Base-by-base conservation (phyloP, 1,140 invertebrate genomes). In the Diabrotica undecimpunctata region DNA sequence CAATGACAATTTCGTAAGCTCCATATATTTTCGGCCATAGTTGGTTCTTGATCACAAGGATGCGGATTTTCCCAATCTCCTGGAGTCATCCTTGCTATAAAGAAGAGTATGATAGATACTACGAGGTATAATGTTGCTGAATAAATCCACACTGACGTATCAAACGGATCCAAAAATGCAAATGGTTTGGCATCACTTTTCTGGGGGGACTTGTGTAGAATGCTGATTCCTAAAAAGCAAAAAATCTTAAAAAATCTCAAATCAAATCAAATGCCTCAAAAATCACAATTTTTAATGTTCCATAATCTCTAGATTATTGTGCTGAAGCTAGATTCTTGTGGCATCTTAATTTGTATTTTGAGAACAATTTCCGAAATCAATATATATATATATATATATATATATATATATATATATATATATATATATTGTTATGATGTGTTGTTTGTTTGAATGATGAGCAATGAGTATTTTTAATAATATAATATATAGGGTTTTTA, bases 111-210 rank as follows among this genome's bases (percentile, higher is more conserved):
- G 7, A 72, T 51, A 0, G 94, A 95, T 41, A 97, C 88, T 37
- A 88, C 87, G 46, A 97, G 80, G 79, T 93, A 96, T 9, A 94
- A 90, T 0, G 90, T 90, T 0, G 87, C 88, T 84, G 94, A 94
- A 77, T 93, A 95, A 68, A 96, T 87, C 95, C 95, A 98, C 6
- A 97, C 95, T 73, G 94, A 90, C 7, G 90, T 80, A 0, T 92
- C 93, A 65, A 97, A 88, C 0, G 95, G 95, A 5, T 87, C 88
- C 55, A 96, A 79, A 75, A 97, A 97, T 0, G 91, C 92, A 80
- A 96, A 95, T 5, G 95, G 80, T 76, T 91, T 84, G 0, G 87
- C 85, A 10, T 86, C 82, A 68, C 87, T 86, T 85, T 84, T 46
- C 83, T 82, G 81, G 0, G 89, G 85, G 73, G 89, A 90, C 6